Evolutionary conservation across 2,113 vertebrate species (phyloP).

Genomic region (Columba livia): DNA sequence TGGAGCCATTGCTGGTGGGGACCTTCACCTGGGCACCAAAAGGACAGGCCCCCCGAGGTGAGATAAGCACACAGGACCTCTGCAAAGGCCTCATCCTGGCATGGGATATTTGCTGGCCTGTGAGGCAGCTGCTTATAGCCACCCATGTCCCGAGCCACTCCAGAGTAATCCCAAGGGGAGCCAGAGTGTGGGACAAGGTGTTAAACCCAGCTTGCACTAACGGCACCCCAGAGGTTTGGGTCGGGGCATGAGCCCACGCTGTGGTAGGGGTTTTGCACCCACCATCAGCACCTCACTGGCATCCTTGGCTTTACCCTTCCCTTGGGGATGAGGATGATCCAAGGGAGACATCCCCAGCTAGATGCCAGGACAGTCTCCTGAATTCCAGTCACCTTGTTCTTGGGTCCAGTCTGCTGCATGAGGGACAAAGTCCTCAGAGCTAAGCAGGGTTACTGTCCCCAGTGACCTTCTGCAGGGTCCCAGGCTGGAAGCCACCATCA

Average conservation of each 20-base stretch:
- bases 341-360: not conserved
- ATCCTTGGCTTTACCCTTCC: not conserved
- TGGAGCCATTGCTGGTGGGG: not conserved
- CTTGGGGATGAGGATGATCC: not conserved
- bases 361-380: not conserved
- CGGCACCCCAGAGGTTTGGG: rapidly evolving
- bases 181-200: not conserved
- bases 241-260: not conserved
- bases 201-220: not conserved
- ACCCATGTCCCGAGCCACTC: not conserved
- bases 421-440: not conserved
- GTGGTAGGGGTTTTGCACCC: not conserved
- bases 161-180: not conserved
- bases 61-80: rapidly evolving
- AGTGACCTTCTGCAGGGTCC: not conserved
- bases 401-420: not conserved
- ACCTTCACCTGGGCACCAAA: not conserved
- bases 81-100: not conserved
- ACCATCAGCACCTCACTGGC: not conserved
- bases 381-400: not conserved
- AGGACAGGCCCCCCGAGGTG: rapidly evolving
- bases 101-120: not conserved
- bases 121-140: not conserved
- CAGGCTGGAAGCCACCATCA: not conserved
- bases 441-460: not conserved